Percentiles rank a stretch among this genome's conserved stretches.
Conservation (phyloP, 2,113 vertebrate species). For the Manacus vitellinus region DNA sequence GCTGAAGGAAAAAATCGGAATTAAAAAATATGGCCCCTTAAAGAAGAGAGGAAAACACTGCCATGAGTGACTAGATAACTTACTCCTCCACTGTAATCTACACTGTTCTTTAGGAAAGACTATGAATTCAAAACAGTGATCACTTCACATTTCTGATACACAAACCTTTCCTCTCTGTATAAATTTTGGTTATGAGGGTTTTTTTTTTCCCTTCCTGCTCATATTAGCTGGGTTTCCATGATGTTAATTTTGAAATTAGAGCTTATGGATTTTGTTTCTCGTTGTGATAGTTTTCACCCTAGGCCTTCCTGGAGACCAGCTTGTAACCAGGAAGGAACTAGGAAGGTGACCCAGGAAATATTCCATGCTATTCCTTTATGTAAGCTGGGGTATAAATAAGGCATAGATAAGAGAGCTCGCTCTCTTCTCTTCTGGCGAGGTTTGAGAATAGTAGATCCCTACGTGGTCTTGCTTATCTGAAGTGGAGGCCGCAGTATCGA, state of each 20-base stretch:
- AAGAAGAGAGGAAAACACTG: background rate
- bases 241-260: background rate
- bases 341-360: too few species aligned
- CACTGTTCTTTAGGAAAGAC: background rate
- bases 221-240: background rate
- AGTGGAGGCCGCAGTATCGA: too few species aligned
- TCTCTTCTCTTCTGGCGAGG: too few species aligned
- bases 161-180: background rate
- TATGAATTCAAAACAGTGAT: background rate
- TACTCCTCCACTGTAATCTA: background rate
- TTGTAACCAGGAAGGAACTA: too few species aligned
- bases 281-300: too few species aligned
- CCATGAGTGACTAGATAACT: background rate
- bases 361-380: too few species aligned
- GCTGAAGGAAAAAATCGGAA: background rate
- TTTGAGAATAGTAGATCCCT: too few species aligned
- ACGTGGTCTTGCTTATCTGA: too few species aligned
- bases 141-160: background rate
- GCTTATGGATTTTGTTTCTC: background rate
- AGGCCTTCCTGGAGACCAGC: too few species aligned
- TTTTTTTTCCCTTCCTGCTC: accelerated
- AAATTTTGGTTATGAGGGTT: background rate
- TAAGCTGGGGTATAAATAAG: too few species aligned
- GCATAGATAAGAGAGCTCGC: too few species aligned
- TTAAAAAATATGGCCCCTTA: background rate